Percentiles rank a stretch among this genome's conserved stretches.
Evolutionary conservation across 2,113 vertebrate genomes (phyloP).

Genomic region (Irena cyanogastra): DNA sequence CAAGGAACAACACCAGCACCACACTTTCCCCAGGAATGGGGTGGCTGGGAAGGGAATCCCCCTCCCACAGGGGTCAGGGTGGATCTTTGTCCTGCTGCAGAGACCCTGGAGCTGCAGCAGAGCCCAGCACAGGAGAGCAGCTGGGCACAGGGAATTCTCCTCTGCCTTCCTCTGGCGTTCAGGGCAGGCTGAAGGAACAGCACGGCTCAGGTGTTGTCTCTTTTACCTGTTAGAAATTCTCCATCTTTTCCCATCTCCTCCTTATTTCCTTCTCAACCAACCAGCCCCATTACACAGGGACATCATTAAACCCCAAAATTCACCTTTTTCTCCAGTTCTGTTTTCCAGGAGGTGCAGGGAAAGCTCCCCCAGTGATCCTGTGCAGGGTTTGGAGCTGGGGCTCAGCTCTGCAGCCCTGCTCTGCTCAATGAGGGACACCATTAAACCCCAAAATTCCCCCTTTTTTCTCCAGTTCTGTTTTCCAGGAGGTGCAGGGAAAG

Average conservation of each 20-base stretch:
- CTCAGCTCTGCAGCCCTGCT: background rate
- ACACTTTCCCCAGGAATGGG: background rate
- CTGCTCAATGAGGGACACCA: no score
- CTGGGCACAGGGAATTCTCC: background rate
- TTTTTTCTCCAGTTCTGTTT: rapidly evolving
- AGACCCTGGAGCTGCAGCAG: background rate
- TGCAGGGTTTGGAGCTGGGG: background rate
- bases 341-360: no score
- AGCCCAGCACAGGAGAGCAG: no score
- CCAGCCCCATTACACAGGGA: background rate
- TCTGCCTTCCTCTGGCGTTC: background rate
- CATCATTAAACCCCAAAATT: background rate
- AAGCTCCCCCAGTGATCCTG: rapidly evolving
- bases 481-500: no score
- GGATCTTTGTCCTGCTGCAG: background rate
- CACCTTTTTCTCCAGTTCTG: background rate
- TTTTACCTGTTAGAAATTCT: background rate
- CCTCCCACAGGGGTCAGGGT: background rate
- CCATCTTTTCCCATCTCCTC: rapidly evolving
- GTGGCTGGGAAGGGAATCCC: background rate
- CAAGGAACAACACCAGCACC: background rate
- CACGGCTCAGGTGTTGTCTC: background rate
- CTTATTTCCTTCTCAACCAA: background rate
- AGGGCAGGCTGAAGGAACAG: background rate
- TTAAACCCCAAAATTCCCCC: no score